Percentiles rank a stretch among this genome's conserved stretches.
Conservation (phyloP, 2,797 vertebrate species). For the Columba guinea region DNA sequence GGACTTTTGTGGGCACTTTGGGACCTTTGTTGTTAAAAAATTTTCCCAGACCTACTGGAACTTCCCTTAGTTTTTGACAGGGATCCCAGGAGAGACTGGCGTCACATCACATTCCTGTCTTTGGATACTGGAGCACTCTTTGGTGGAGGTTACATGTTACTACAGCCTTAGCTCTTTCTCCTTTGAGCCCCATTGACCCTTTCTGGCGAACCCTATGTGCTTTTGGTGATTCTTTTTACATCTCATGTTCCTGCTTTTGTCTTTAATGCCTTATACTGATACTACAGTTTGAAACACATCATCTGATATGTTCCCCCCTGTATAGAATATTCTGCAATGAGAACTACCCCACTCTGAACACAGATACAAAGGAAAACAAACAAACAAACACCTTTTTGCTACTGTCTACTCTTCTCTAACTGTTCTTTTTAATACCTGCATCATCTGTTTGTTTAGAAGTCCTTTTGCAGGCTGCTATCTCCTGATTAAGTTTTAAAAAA, state of each 20-base stretch:
- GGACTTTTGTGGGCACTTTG: neutral
- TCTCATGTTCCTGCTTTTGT: neutral
- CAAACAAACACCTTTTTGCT: neutral
- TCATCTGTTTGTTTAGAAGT: slow-evolving; percentile 1
- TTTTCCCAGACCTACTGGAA: neutral
- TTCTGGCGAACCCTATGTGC: neutral
- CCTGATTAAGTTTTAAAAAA: neutral
- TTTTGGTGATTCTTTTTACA: neutral
- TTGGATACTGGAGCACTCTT: neutral
- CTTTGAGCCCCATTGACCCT: neutral
- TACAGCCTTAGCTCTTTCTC: neutral
- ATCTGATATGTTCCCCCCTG: neutral
- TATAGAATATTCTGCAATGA: neutral
- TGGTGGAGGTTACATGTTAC: neutral
- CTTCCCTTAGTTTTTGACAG: neutral
- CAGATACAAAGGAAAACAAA: no score
- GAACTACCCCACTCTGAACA: neutral
- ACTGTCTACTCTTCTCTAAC: neutral
- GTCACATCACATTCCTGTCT: neutral
- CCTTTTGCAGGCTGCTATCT: neutral
- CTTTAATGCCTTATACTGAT: neutral
- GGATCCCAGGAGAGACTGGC: neutral
- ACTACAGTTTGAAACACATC: neutral
- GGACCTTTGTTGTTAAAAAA: neutral
- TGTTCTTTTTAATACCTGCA: neutral